A percentile compares a stretch with the other conserved stretches of the same genome.
Conservation (phyloP, 2,888 invertebrate genomes). For the Cremastinae sp. region DNA sequence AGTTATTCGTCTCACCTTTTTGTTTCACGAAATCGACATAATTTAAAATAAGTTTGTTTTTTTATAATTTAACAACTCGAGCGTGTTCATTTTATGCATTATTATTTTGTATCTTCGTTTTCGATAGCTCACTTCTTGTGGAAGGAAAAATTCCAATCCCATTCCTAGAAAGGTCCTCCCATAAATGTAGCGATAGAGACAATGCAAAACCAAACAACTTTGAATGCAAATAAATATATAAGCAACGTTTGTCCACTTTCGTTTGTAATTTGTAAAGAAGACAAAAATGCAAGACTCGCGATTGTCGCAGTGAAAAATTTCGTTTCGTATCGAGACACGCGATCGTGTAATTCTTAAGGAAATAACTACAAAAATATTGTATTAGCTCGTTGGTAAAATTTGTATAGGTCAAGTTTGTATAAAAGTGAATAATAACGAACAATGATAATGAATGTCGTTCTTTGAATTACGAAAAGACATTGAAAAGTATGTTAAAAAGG, state of each 20-base stretch:
- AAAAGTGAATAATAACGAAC: constrained; percentile 28
- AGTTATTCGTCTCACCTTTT: not conserved
- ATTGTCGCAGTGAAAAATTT: not conserved
- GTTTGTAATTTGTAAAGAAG: constrained; percentile 14
- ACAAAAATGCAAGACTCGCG: not conserved
- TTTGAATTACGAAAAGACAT: constrained; percentile 19
- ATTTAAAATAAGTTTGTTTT: constrained; percentile 17
- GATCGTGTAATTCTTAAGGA: constrained; percentile 7
- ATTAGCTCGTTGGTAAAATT: constrained; percentile 48
- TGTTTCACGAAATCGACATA: not conserved
- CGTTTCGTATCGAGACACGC: constrained; percentile 29
- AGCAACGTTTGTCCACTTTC: constrained; percentile 42
- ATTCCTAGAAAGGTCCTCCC: constrained; percentile 54
- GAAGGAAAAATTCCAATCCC: constrained; percentile 23
- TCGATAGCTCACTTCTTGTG: not conserved
- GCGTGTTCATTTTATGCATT: not conserved
- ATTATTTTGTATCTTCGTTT: not conserved
- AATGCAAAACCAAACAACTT: constrained; percentile 43
- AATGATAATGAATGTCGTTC: constrained; percentile 37
- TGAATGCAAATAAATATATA: constrained; percentile 13
- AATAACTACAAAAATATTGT: constrained; percentile 15
- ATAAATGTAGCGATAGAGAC: constrained; percentile 41
- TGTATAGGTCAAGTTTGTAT: constrained; percentile 56
- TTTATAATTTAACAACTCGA: constrained; percentile 12
- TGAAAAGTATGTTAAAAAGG: constrained; percentile 46